phyloP scores from a whole-genome alignment of 1,140 invertebrate genomes.

The Charaxes varanes region DNA sequence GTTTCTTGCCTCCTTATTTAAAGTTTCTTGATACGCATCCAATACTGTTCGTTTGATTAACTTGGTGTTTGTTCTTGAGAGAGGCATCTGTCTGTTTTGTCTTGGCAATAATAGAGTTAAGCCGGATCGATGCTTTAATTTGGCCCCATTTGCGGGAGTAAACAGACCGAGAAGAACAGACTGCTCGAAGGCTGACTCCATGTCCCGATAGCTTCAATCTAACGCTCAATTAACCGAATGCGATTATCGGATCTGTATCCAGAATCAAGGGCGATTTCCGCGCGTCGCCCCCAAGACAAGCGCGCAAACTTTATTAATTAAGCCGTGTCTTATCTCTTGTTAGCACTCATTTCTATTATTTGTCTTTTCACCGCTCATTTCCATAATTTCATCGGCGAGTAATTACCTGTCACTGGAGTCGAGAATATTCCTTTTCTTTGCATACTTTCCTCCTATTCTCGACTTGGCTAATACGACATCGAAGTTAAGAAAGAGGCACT shows the following conservation, averaged over 20 bases:
- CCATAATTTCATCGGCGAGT: conserved; percentile 70
- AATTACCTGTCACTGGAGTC: conserved; percentile 64
- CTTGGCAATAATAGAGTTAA: conserved; percentile 1
- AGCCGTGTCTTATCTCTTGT: conserved; percentile 73
- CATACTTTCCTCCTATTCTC: conserved; percentile 47
- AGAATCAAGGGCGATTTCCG: conserved; percentile 46
- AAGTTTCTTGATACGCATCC: no score
- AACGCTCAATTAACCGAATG: conserved; percentile 70
- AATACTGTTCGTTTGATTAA: no score
- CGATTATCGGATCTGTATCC: conserved; percentile 68
- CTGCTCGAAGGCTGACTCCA: conserved; percentile 23
- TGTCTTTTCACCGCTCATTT: conserved; percentile 73
- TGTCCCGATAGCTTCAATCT: conserved; percentile 68
- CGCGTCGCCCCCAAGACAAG: conserved; percentile 52
- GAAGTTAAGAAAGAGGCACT: no score
- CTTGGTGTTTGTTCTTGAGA: background rate
- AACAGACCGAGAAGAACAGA: conserved; percentile 8
- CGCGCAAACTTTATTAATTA: conserved; percentile 73
- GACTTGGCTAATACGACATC: no score
- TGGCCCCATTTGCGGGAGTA: conserved; percentile 5
- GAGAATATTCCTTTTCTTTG: conserved; percentile 52
- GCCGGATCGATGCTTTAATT: conserved; percentile 7
- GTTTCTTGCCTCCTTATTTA: no score
- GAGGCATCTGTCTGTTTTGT: conserved; percentile 7
- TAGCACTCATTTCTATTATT: conserved; percentile 74